These are phyloP conservation scores for Bicyclus anynana DNA, from an alignment of 1,140 invertebrate species.

Conservation along the genomic window DNA sequence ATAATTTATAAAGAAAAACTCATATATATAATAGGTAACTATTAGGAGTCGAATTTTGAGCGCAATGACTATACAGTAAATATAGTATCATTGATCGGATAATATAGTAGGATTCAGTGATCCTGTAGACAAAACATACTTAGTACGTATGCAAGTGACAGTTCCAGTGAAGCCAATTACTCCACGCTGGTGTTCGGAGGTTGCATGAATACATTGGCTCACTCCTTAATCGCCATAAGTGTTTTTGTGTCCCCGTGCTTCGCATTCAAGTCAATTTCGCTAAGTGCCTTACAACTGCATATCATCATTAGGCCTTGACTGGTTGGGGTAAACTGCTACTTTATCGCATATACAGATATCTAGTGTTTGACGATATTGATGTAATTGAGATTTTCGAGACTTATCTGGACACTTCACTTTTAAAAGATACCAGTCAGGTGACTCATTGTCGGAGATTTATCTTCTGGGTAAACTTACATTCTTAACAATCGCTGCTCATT, in stretches of 20 bases:
- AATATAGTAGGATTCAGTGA: background rate
- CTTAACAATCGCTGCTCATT: too few relatives aligned
- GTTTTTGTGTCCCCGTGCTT: conserved; percentile 36
- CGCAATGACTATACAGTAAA: too few relatives aligned
- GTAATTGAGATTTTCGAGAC: background rate
- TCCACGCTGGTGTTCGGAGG: conserved; percentile 16
- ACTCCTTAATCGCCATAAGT: conserved; percentile 28
- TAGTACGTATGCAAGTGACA: conserved; percentile 5
- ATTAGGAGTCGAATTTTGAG: too few relatives aligned
- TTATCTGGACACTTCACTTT: background rate
- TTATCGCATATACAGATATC: conserved; percentile 17
- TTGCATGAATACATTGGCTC: conserved; percentile 28
- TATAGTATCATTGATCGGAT: background rate
- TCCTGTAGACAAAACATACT: background rate
- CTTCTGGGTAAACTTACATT: too few relatives aligned
- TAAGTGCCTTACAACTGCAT: conserved; percentile 34
- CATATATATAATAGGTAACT: too few relatives aligned
- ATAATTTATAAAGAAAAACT: too few relatives aligned
- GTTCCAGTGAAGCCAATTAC: conserved; percentile 21
- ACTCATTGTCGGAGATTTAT: too few relatives aligned
- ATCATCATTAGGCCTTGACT: conserved; percentile 21
- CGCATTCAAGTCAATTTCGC: conserved; percentile 31
- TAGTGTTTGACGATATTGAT: background rate
- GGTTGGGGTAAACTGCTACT: conserved; percentile 27
- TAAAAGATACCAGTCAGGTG: too few relatives aligned